Percentiles rank a stretch among this genome's conserved stretches.
phyloP scores from a whole-genome alignment of 2,797 vertebrate species.

The Macropodus opercularis region DNA sequence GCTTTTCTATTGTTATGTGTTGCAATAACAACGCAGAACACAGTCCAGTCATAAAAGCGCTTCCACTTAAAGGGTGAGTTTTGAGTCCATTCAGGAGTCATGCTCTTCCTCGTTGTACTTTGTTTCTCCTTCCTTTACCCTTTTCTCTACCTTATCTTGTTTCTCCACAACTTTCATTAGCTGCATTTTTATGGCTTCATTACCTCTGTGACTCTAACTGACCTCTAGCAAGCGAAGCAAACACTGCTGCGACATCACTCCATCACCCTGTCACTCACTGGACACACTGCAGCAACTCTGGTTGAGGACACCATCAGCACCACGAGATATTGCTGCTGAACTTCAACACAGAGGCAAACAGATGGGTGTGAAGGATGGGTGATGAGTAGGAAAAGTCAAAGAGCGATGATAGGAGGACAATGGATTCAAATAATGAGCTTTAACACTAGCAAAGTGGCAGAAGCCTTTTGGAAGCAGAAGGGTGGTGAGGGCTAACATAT shows the following conservation, averaged over 20 bases:
- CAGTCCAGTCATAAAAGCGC: conserved; percentile 25
- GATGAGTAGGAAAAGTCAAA: conserved; percentile 18
- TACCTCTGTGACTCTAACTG: conserved; percentile 61
- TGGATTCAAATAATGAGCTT: conserved; percentile 19
- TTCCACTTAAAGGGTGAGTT: conserved; percentile 13
- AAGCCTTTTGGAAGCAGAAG: conserved; percentile 19
- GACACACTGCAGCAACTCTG: conserved; percentile 50
- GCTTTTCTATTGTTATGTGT: conserved; percentile 25
- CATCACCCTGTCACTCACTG: conserved; percentile 72
- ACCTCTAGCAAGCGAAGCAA: conserved; percentile 62
- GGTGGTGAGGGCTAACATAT: conserved; percentile 11
- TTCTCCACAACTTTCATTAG: conserved; percentile 47
- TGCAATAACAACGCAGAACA: conserved; percentile 23
- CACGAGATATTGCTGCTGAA: conserved; percentile 28
- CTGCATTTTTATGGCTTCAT: conserved; percentile 77
- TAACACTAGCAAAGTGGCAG: conserved; percentile 20
- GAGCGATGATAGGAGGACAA: conserved; percentile 16
- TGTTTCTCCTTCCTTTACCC: conserved; percentile 17
- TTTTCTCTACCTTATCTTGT: conserved; percentile 42
- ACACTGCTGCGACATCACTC: conserved; percentile 67
- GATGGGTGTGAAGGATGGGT: conserved; percentile 22
- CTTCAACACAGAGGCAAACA: conserved; percentile 14
- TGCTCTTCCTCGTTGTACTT: conserved; percentile 10
- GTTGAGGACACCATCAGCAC: conserved; percentile 42
- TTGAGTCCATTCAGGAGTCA: conserved; percentile 3